These are phyloP conservation scores for Enteromius paludinosus DNA, from an alignment of 2,797 vertebrate species.

Conservation along the genomic window DNA sequence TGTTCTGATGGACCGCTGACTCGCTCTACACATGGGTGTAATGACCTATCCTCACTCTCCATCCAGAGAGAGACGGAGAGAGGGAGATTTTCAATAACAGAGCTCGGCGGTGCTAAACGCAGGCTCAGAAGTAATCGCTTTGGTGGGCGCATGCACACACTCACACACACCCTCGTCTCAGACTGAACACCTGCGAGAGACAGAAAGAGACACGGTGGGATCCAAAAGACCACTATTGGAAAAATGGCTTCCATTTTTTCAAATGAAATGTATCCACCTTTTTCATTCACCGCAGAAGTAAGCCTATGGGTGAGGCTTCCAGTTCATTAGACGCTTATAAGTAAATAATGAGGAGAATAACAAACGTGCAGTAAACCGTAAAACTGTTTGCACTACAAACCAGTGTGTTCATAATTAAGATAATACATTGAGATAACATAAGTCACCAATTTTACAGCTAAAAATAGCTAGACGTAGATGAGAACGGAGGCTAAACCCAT, in stretches of 20 bases:
- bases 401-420: too few species aligned
- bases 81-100: conserved; percentile 43
- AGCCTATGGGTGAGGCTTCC: too few species aligned
- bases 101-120: conserved; percentile 40
- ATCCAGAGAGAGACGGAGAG: conserved; percentile 11
- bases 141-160: background rate
- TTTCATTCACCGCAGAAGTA: too few species aligned
- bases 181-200: conserved; percentile 5
- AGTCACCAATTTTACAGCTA: too few species aligned
- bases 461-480: too few species aligned
- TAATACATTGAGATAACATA: too few species aligned
- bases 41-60: conserved; percentile 33
- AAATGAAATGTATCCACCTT: background rate
- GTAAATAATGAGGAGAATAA: too few species aligned
- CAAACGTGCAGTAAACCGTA: too few species aligned
- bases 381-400: too few species aligned
- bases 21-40: conserved; percentile 36
- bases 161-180: background rate
- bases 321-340: too few species aligned
- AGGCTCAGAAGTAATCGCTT: conserved; percentile 30
- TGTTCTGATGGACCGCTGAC: conserved; percentile 32
- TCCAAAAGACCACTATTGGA: background rate
- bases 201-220: background rate
- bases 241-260: background rate
- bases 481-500: too few species aligned